Base-by-base conservation (phyloP, 2,888 invertebrate genomes). In the Acleris sparsana region DNA sequence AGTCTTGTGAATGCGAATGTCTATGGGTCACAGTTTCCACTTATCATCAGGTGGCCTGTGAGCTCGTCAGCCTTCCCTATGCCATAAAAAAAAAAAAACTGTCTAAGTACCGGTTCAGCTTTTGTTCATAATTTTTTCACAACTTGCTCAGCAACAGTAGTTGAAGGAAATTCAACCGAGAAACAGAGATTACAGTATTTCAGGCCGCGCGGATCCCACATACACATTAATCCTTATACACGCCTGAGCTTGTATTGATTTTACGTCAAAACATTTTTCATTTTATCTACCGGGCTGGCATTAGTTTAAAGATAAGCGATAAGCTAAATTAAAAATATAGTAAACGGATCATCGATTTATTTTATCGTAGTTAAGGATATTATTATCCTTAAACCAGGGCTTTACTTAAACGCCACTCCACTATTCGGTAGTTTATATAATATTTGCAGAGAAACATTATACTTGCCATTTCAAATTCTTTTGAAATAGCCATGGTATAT, bases 271-370 rank as follows among this genome's bases (percentile, higher is more conserved):
- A 71, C 67, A 67, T 63, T 71, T 71, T 71, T 64, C 68, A 64
- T 53, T 63, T 67, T 71, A 70, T 71, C 70, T 69, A 64, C 55
- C 17, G n/a, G 39, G 55, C 58, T 53, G 56, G 58, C 62, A 53
- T 58, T 62, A 65, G 64, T 71, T 71, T 70, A 70, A 71, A 71
- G 71, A 71, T 71, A 71, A 46, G n/a, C 22, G 63, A 68, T 69
- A 70, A 68, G 68, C 68, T 33, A 71, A 71, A 71, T 71, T 71
- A 71, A 71, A 71, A 66, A 67, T 57, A 68, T 60, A 56, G 59
- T 67, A 18, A 46, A 53, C 7, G 13, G 44, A 43, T 22, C 61
- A 61, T 55, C 53, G 59, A 64, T 64, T 64, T 39, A 1, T 39
- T 13, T 4, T 39, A 39, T 39, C 39, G 39, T 9, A 39, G 13